These are phyloP conservation scores for Brachypteracias leptosomus DNA, from an alignment of 2,113 vertebrate species.

Conservation along the genomic window DNA sequence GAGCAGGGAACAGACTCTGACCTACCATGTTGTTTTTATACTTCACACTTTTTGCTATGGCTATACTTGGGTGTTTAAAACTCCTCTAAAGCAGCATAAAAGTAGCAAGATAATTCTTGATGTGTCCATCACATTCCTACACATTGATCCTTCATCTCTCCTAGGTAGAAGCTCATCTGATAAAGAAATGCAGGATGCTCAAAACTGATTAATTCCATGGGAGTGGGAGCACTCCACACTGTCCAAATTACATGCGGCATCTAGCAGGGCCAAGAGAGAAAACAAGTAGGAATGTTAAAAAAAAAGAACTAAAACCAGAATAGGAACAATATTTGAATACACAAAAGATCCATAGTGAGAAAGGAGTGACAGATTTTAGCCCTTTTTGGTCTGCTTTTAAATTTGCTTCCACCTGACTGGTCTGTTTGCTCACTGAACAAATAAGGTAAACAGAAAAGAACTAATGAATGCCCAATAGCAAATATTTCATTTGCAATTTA, in stretches of 20 bases:
- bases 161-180: not conserved
- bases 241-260: not conserved
- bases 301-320: not conserved
- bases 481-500: slow-evolving; percentile 76
- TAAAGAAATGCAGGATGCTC: not conserved
- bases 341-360: not conserved
- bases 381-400: not conserved
- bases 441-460: slow-evolving; percentile 32
- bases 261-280: not conserved
- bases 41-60: not conserved
- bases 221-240: not conserved
- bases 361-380: not conserved
- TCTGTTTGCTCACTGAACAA: not conserved
- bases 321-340: not conserved
- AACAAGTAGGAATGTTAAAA: not conserved
- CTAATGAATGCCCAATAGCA: slow-evolving; percentile 34
- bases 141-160: not conserved
- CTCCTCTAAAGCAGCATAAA: not conserved
- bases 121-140: not conserved
- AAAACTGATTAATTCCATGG: not conserved
- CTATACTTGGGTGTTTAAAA: not conserved
- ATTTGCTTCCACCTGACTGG: not conserved
- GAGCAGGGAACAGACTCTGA: not conserved
- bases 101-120: not conserved
- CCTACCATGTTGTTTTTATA: not conserved